Conservation (phyloP, 2,797 vertebrate species). For the Petrocephalus schoutedeni region DNA sequence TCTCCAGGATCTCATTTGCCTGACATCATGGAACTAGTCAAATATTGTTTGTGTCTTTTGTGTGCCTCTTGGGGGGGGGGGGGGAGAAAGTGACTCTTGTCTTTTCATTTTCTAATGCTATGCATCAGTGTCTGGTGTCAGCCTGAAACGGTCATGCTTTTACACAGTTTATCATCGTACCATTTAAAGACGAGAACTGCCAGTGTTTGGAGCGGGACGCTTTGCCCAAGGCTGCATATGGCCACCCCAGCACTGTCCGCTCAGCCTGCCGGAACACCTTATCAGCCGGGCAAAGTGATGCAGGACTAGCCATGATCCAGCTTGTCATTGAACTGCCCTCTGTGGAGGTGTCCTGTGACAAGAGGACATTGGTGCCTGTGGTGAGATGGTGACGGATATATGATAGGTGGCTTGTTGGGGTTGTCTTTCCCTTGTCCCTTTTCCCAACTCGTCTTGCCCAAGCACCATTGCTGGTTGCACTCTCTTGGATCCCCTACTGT, state of each 20-base stretch:
- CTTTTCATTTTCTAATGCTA: neutral
- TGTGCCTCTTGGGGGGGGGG: neutral
- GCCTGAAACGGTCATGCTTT: neutral
- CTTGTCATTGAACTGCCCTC: neutral
- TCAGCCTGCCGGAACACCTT: neutral
- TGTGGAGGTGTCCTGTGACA: neutral
- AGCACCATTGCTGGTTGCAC: neutral
- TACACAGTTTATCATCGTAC: neutral
- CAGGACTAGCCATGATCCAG: neutral
- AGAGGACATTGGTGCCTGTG: neutral
- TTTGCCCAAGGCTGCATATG: neutral
- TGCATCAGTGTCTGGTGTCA: neutral
- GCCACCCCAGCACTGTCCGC: neutral
- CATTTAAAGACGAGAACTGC: neutral
- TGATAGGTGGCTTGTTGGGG: neutral
- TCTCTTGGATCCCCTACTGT: neutral
- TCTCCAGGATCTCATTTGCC: neutral
- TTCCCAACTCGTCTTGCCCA: neutral
- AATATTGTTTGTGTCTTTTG: neutral
- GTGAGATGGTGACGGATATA: neutral
- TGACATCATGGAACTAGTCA: neutral
- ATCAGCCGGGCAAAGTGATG: neutral
- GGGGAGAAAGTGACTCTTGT: neutral
- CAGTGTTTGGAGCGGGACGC: neutral
- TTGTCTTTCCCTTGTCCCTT: neutral